Evolutionary conservation across 1,140 invertebrate species (phyloP).

Genomic region (Littorina saxatilis): DNA sequence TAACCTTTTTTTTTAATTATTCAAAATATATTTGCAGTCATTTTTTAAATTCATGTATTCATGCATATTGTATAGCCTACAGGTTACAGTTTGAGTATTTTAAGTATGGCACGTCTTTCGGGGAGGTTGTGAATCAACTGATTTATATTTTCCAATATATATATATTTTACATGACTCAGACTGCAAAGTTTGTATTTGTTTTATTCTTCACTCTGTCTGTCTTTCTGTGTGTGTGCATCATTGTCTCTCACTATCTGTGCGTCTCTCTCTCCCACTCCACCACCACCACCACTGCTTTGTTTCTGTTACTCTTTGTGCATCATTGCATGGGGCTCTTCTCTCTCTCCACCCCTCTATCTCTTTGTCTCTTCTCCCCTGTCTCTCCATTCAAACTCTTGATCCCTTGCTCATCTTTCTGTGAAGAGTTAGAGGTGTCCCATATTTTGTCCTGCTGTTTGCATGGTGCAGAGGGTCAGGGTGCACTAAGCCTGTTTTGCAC

Average conservation of each 20-base stretch:
- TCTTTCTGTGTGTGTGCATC: neutral
- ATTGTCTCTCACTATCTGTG: slow-evolving; percentile 23
- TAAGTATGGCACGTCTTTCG: too few relatives aligned
- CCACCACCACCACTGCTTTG: neutral
- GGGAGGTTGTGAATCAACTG: neutral
- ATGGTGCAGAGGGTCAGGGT: too few relatives aligned
- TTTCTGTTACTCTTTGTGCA: slow-evolving; percentile 23
- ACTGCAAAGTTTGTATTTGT: neutral
- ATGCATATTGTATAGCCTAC: too few relatives aligned
- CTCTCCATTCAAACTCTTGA: neutral
- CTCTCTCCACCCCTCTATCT: slow-evolving; percentile 35
- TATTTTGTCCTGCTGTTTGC: too few relatives aligned
- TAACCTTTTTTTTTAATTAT: too few relatives aligned
- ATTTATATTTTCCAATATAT: neutral
- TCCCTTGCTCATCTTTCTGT: slow-evolving; percentile 12
- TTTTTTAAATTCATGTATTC: too few relatives aligned
- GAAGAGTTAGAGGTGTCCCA: too few relatives aligned
- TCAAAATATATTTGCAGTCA: too few relatives aligned
- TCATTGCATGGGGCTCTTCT: neutral
- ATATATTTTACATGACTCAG: neutral
- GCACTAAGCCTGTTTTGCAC: too few relatives aligned
- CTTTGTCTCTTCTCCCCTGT: neutral
- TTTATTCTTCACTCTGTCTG: slow-evolving; percentile 1
- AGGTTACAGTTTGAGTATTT: too few relatives aligned
- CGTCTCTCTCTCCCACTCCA: slow-evolving; percentile 30